These are phyloP conservation scores for Xiphorhynchus elegans DNA, from an alignment of 2,113 vertebrate species.

Conservation along the genomic window DNA sequence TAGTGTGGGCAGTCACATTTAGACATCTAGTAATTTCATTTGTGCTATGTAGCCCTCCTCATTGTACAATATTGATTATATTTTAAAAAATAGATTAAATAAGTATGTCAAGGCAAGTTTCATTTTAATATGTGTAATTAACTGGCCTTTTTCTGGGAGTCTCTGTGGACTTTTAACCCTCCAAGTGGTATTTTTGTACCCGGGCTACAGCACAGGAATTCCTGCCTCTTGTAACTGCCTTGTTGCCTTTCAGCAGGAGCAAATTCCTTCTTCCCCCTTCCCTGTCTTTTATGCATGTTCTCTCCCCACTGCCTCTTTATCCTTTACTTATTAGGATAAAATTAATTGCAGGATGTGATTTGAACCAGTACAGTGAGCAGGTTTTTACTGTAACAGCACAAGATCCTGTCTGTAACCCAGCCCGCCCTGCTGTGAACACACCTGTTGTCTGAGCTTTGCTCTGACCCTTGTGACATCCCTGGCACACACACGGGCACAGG, in stretches of 20 bases:
- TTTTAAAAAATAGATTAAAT: background rate
- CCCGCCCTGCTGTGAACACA: background rate
- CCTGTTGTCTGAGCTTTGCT: background rate
- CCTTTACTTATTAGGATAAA: background rate
- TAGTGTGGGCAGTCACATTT: background rate
- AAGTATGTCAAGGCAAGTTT: background rate
- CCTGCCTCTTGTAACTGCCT: background rate
- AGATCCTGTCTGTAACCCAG: background rate
- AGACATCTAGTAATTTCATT: background rate
- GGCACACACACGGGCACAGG: accelerated
- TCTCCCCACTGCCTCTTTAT: background rate
- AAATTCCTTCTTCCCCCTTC: background rate
- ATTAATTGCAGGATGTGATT: background rate
- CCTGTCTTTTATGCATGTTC: background rate
- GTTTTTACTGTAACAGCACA: background rate
- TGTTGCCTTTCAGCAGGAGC: background rate
- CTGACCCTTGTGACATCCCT: background rate
- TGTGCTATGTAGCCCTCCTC: background rate
- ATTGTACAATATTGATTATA: background rate
- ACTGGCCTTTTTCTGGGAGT: background rate
- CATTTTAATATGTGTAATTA: background rate
- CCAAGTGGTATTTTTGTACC: background rate
- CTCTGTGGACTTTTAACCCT: background rate
- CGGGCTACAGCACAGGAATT: background rate
- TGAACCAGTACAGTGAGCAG: background rate